Percentiles rank a stretch among this genome's conserved stretches.
phyloP scores from a whole-genome alignment of 2,888 invertebrate species.

The Tetragonisca angustula region DNA sequence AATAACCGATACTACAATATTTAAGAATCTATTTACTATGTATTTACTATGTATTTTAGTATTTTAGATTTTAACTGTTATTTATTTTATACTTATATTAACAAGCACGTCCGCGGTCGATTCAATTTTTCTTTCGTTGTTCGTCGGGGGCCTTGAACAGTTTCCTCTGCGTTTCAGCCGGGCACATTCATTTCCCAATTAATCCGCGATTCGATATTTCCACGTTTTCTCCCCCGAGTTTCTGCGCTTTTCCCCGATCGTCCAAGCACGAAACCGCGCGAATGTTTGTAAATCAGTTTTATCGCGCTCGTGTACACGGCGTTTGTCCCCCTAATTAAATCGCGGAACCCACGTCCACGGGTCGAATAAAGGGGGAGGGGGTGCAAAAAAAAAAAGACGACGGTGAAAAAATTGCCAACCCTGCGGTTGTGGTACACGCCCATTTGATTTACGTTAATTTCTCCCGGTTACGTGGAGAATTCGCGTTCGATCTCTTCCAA shows the following conservation, averaged over 20 bases:
- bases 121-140: constrained; percentile 33
- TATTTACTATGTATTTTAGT: too few relatives aligned
- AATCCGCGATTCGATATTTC: constrained; percentile 37
- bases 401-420: neutral
- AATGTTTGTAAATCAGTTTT: constrained; percentile 57
- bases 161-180: neutral
- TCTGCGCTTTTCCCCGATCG: constrained; percentile 32
- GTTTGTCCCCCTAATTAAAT: constrained; percentile 56
- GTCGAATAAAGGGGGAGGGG: constrained; percentile 17
- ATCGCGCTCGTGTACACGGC: constrained; percentile 12
- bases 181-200: constrained; percentile 48
- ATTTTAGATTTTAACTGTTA: too few relatives aligned
- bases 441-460: neutral
- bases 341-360: neutral
- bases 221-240: neutral
- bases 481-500: too few relatives aligned
- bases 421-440: too few relatives aligned
- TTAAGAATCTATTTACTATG: too few relatives aligned
- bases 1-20: too few relatives aligned
- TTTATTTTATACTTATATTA: neutral
- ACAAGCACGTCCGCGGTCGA: neutral
- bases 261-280: constrained; percentile 44
- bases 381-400: neutral
- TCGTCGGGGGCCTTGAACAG: constrained; percentile 27
- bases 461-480: neutral